Evolutionary conservation across 1,140 invertebrate species (phyloP).

Genomic region (Drosophila carrolli): DNA sequence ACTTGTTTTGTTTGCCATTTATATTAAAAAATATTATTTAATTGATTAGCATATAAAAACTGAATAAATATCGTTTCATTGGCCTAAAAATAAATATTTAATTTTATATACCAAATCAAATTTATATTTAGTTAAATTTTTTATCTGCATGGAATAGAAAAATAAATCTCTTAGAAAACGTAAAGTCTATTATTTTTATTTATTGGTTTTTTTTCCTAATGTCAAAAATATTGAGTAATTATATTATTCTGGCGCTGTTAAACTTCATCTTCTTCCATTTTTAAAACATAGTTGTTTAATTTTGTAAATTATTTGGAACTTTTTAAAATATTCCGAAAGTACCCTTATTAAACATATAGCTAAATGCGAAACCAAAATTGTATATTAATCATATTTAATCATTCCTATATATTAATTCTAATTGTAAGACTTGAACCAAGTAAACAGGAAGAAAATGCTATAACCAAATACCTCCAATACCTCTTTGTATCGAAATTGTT

Average conservation of each 20-base stretch:
- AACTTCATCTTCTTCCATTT: conserved; percentile 16
- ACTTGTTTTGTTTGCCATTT: conserved; percentile 72
- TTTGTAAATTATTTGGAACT: conserved; percentile 10
- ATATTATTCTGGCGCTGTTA: background rate
- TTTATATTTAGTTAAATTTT: conserved; percentile 50
- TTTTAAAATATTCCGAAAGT: conserved; percentile 8
- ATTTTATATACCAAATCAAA: conserved; percentile 49
- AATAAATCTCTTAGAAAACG: conserved; percentile 40
- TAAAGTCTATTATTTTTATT: conserved; percentile 20
- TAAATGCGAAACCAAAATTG: conserved; percentile 29
- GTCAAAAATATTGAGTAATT: conserved; percentile 6
- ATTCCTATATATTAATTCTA: conserved; percentile 12
- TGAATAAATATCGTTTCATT: conserved; percentile 64
- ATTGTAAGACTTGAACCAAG: conserved; percentile 68
- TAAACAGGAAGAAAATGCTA: conserved; percentile 81
- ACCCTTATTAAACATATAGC: conserved; percentile 24
- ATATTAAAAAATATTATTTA: conserved; percentile 65
- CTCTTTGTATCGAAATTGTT: conserved; percentile 75
- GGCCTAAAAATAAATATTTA: conserved; percentile 2
- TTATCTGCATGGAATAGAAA: conserved; percentile 24
- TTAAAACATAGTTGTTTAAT: conserved; percentile 1
- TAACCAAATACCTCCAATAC: conserved; percentile 83
- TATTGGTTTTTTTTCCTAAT: conserved; percentile 8
- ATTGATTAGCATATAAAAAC: conserved; percentile 45
- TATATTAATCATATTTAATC: conserved; percentile 11